Base-by-base conservation (phyloP, 2,888 invertebrate species). In the Philonicus albiceps region DNA sequence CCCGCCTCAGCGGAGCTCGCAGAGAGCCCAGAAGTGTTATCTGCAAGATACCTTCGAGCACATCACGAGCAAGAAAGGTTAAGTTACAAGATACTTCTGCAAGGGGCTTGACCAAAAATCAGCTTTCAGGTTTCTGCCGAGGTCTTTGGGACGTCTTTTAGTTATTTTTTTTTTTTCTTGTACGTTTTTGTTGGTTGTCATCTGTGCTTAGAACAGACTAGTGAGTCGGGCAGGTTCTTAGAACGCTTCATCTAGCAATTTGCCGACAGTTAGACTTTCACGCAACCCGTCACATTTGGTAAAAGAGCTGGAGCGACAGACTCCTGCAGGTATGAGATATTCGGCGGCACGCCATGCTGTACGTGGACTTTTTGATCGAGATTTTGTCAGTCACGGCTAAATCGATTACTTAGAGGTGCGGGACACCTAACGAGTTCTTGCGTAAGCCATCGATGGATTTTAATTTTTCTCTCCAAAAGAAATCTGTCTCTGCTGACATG, bases 61-160 rank as follows among this genome's bases (percentile, higher is more conserved):
- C 30, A 78, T 78, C 78, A 78, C 78, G 78, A 78, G 78, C 49
- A 49, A 53, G 43, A 78, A 78, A 78, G 78, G 78, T 78, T 43
- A 78, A 53, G 78, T 78, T 43, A 78, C 78, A 13, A 16, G 40
- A 43, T 27, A 43, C 76, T 53, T 78, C 49, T 43, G 78, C 27
- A 78, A 78, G 78, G 49, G 78, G 78, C 78, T 78, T 78, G 78
- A 78, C 78, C 78, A 43, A 78, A 76, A 78, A 27, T 78, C 78
- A 49, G 78, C 78, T 78, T 49, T 49, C 49, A 78, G 49, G 78
- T 78, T 64, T 64, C 64, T 64, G 27, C 11, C 22, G 64, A 64
- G 78, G 78, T 43, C 78, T 43, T 78, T 49, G 27, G 11, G 78
- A 78, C 34, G n/a, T 73, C 73, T 73, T 73, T 31, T 73, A 27